phyloP scores from a whole-genome alignment of 2,797 vertebrate genomes.

The Eurystomus glaucurus region DNA sequence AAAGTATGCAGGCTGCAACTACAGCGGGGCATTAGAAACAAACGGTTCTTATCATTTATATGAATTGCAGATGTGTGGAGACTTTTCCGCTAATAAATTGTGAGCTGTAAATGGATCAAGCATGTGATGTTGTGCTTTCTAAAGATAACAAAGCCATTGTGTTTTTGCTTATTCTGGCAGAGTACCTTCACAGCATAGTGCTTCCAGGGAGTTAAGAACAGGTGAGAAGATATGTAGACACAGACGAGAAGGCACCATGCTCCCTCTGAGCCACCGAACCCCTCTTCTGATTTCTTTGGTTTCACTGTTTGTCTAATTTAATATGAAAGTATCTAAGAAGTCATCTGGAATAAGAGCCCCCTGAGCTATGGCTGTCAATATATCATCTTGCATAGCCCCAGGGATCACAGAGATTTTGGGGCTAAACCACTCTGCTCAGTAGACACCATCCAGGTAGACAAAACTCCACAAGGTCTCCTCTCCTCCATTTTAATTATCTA shows the following conservation, averaged over 20 bases:
- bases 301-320: not conserved
- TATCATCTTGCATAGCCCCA: not conserved
- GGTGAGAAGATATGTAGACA: not conserved
- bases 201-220: not conserved
- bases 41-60: not conserved
- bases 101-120: not conserved
- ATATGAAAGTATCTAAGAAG: not conserved
- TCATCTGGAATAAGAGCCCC: not conserved
- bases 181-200: not conserved
- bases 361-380: not conserved
- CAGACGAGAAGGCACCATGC: not conserved
- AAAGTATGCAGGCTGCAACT: not conserved
- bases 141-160: not conserved
- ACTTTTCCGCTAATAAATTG: not conserved
- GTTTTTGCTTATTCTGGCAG: not conserved
- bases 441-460: not conserved
- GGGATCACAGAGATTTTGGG: not conserved
- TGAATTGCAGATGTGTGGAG: not conserved
- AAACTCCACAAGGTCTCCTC: not conserved
- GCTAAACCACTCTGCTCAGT: not conserved
- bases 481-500: not conserved
- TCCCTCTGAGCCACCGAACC: not conserved
- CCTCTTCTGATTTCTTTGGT: not conserved
- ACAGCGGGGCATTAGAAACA: not conserved
- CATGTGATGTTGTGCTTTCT: not conserved